Percentiles rank a stretch among this genome's conserved stretches.
Conservation (phyloP, 1,140 invertebrate species). For the Aphelenchoides fujianensis region DNA sequence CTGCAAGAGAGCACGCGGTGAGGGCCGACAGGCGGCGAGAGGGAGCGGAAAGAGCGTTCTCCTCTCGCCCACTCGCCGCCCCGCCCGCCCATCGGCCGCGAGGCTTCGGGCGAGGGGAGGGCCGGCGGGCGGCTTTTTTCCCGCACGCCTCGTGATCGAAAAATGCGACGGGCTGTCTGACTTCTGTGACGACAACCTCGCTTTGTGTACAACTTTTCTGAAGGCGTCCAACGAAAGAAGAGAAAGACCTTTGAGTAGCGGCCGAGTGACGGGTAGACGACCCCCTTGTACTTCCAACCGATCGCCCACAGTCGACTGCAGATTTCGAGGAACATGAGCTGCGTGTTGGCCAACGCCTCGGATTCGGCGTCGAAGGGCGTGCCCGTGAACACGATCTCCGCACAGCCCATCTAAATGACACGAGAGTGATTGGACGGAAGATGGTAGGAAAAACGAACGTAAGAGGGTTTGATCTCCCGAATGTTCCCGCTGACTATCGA, state of each 20-base stretch:
- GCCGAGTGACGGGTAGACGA: not conserved
- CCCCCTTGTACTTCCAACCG: not conserved
- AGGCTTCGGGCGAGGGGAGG: not conserved
- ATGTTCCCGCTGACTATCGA: not conserved
- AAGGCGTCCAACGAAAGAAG: not conserved
- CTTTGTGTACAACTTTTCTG: not conserved
- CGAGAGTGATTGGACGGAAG: not conserved
- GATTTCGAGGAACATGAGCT: constrained; percentile 13
- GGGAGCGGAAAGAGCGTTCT: not conserved
- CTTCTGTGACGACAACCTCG: not conserved
- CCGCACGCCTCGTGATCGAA: not conserved
- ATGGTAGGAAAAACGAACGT: not conserved
- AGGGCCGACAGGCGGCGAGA: not conserved
- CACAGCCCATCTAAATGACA: constrained; percentile 12
- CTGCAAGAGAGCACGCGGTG: not conserved
- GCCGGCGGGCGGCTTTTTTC: not conserved
- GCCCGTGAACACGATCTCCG: not conserved
- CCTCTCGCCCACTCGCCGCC: not conserved
- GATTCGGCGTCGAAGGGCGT: not conserved
- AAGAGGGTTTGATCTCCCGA: constrained; percentile 7
- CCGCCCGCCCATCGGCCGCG: not conserved
- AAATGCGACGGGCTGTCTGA: not conserved
- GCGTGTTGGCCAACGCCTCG: not conserved
- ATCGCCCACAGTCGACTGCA: not conserved
- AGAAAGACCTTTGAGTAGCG: not conserved